phyloP scores from a whole-genome alignment of 2,113 vertebrate genomes.

The Scortum barcoo region DNA sequence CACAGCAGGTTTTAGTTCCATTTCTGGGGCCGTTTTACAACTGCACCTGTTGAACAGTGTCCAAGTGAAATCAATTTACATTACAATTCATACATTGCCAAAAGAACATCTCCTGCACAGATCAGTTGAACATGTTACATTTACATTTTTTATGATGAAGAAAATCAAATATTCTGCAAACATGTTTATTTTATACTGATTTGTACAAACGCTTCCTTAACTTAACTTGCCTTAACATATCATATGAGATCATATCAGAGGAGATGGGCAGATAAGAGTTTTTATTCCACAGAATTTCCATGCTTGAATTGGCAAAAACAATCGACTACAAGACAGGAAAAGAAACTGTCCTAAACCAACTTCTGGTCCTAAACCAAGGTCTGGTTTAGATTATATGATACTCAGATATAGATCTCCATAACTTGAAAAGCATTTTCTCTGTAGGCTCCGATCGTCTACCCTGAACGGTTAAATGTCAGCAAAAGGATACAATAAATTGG shows the following conservation, averaged over 20 bases:
- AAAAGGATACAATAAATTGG: conserved; percentile 1
- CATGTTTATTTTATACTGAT: neutral
- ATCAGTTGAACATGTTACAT: neutral
- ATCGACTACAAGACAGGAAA: neutral
- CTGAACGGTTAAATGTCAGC: conserved; percentile 27
- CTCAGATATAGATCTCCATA: conserved; percentile 5
- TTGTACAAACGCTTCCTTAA: neutral
- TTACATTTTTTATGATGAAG: neutral
- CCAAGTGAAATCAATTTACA: neutral
- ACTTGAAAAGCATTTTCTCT: conserved; percentile 7
- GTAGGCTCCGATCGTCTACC: conserved; percentile 9
- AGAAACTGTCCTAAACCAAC: neutral
- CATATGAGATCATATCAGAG: conserved; percentile 15
- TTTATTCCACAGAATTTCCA: neutral
- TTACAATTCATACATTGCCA: neutral
- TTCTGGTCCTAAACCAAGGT: neutral
- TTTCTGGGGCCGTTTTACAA: neutral
- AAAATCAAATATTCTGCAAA: neutral
- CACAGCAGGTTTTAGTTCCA: conserved; percentile 15
- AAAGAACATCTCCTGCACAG: neutral
- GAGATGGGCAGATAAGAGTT: neutral
- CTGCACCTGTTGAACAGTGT: neutral
- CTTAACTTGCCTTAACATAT: neutral
- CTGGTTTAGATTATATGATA: conserved; percentile 9
- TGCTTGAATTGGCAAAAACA: neutral